These are phyloP conservation scores for Syrista parreyssii DNA, from an alignment of 2,888 invertebrate species.

Conservation along the genomic window DNA sequence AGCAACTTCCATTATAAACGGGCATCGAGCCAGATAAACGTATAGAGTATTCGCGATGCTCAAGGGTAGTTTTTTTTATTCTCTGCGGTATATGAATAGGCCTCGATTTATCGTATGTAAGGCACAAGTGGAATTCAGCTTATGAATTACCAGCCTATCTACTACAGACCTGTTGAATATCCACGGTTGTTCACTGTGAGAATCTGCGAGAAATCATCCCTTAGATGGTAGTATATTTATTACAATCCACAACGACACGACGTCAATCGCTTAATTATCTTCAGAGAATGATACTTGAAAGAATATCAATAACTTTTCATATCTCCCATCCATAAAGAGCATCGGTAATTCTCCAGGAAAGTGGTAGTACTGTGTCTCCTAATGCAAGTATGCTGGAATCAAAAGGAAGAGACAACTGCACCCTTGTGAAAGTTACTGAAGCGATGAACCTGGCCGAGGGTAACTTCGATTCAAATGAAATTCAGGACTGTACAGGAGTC, in stretches of 20 bases:
- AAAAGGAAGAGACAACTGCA: not conserved
- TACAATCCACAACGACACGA: not conserved
- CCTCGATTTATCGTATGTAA: not conserved
- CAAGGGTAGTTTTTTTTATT: conserved; percentile 14
- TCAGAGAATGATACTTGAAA: not conserved
- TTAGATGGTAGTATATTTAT: not conserved
- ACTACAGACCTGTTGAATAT: not conserved
- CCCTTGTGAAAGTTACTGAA: not conserved
- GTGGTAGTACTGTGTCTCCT: not conserved
- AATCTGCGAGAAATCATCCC: not conserved
- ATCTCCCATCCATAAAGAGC: not conserved
- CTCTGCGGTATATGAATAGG: not conserved
- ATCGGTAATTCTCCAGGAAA: not conserved
- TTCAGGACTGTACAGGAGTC: not conserved
- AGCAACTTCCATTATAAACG: conserved; percentile 5
- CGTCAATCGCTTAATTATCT: not conserved
- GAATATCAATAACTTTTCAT: not conserved
- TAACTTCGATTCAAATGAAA: not conserved
- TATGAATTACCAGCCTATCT: not conserved
- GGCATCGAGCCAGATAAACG: not conserved
- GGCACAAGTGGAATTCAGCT: not conserved
- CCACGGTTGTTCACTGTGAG: not conserved
- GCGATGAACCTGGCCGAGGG: not conserved
- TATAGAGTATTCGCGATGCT: conserved; percentile 5
- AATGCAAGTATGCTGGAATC: not conserved